Evolutionary conservation across 1,140 invertebrate species (phyloP).

Genomic region (Calliopsis andreniformis): DNA sequence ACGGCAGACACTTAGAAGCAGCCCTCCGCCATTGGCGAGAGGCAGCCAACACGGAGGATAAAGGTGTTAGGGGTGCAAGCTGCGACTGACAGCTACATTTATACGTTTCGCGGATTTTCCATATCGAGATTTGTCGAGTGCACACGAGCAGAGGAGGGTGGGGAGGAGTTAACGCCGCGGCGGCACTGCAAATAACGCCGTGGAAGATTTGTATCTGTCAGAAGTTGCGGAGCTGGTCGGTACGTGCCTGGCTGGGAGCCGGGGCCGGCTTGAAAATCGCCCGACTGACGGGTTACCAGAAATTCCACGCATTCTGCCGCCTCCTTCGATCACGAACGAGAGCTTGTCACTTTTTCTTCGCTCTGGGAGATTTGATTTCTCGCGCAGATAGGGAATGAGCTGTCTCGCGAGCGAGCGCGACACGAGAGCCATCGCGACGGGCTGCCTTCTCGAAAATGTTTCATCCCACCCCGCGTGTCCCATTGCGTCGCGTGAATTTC

Average conservation of each 20-base stretch:
- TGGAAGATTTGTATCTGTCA: conserved; percentile 78
- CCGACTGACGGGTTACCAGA: conserved; percentile 53
- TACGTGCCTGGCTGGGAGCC: conserved; percentile 60
- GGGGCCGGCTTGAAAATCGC: conserved; percentile 55
- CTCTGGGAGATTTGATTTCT: conserved; percentile 58
- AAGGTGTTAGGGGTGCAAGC: conserved; percentile 70
- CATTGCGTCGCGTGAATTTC: not conserved
- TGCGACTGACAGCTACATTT: conserved; percentile 79
- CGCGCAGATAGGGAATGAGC: conserved; percentile 55
- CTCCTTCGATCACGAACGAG: conserved; percentile 60
- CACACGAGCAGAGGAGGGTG: conserved; percentile 43
- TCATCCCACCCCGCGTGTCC: not conserved
- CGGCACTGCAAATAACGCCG: conserved; percentile 75
- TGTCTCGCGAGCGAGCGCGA: conserved; percentile 31
- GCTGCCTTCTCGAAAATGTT: not conserved
- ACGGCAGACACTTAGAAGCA: conserved; percentile 23
- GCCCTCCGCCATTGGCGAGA: conserved; percentile 5
- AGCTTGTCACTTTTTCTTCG: conserved; percentile 58
- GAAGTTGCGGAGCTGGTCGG: conserved; percentile 70
- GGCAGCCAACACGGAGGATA: conserved; percentile 53
- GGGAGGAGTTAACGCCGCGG: conserved; percentile 60
- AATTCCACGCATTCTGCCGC: conserved; percentile 63
- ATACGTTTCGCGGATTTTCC: conserved; percentile 79
- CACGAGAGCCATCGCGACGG: not conserved
- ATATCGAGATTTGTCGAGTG: conserved; percentile 79